Conservation (phyloP, 2,888 invertebrate species). For the Oscheius sp. region DNA sequence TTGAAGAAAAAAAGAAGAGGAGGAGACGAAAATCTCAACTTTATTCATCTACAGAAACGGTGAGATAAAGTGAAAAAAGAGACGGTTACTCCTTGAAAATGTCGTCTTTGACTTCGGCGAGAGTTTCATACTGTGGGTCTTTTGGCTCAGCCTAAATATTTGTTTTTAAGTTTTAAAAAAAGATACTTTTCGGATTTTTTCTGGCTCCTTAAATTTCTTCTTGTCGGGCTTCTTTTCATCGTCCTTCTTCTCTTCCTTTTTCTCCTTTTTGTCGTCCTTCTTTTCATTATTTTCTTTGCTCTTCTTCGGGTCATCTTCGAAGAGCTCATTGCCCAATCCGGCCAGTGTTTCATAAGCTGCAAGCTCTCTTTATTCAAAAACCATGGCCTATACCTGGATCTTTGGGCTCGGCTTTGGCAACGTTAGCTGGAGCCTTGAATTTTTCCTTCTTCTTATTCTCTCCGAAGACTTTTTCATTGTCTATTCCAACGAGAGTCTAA, state of each 20-base stretch:
- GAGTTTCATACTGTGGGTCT: slow-evolving; percentile 48
- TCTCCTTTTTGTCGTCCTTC: slow-evolving; percentile 31
- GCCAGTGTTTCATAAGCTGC: slow-evolving; percentile 45
- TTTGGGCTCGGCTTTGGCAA: slow-evolving; percentile 45
- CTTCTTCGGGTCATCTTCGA: slow-evolving; percentile 36
- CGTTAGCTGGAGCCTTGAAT: slow-evolving; percentile 42
- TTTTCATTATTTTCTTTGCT: slow-evolving; percentile 19
- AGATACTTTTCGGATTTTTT: slow-evolving; percentile 29
- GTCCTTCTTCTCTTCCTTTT: slow-evolving; percentile 32
- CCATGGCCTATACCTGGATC: no score
- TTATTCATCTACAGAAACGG: no score
- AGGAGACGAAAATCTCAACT: no score
- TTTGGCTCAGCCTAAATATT: slow-evolving; percentile 46
- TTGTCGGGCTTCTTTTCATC: no score
- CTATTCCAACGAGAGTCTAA: background rate
- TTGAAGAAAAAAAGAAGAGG: no score
- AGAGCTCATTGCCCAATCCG: slow-evolving; percentile 41
- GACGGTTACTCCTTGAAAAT: no score
- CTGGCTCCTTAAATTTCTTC: slow-evolving; percentile 46
- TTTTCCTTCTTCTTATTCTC: slow-evolving; percentile 45
- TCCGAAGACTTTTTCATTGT: slow-evolving; percentile 35
- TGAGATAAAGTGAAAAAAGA: no score
- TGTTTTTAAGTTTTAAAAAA: no score
- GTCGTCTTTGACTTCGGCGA: slow-evolving; percentile 43
- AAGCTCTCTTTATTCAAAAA: no score